Percentiles rank a stretch among this genome's conserved stretches.
Conservation (phyloP, 2,888 invertebrate genomes). For the Steinernema carpocapsae region DNA sequence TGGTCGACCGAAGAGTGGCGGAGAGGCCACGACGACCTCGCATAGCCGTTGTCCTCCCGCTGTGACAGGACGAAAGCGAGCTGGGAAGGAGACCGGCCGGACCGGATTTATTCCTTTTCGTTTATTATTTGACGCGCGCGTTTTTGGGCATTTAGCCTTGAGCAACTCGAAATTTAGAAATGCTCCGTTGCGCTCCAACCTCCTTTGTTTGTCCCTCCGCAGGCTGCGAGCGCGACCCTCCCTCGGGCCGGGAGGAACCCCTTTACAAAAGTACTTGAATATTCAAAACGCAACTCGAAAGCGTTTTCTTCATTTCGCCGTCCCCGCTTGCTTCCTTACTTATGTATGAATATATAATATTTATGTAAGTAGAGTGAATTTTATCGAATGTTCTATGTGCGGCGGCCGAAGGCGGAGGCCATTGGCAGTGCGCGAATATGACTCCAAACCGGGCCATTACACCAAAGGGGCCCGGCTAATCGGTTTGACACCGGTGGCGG, state of each 20-base stretch:
- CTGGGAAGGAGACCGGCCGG: not conserved
- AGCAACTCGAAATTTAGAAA: constrained; percentile 14
- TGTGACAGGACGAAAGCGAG: constrained; percentile 5
- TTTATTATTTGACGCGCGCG: constrained; percentile 34
- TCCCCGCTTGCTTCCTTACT: constrained; percentile 23
- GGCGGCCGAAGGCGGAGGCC: not conserved
- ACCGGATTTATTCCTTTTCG: constrained; percentile 31
- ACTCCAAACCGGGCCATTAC: constrained; percentile 16
- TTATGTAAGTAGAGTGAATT: constrained; percentile 32
- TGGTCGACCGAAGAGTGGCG: not conserved
- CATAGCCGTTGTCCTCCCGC: constrained; percentile 2
- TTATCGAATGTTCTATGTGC: constrained; percentile 28
- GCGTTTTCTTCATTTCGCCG: constrained; percentile 19
- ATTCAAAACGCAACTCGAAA: constrained; percentile 28
- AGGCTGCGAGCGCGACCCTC: not conserved
- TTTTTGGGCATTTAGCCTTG: constrained; percentile 33
- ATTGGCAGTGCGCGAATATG: constrained; percentile 25
- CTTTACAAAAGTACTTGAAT: constrained; percentile 25
- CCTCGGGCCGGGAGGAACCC: not conserved
- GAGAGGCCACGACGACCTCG: constrained; percentile 31
- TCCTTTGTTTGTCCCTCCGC: not conserved
- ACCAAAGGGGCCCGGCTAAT: not conserved
- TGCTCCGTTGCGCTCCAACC: not conserved
- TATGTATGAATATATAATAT: constrained; percentile 35
- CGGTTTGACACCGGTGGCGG: constrained; percentile 15